A percentile compares a stretch with the other conserved stretches of the same genome.
Evolutionary conservation across 2,113 vertebrate species (phyloP).

Genomic region (Chiloscyllium plagiosum): DNA sequence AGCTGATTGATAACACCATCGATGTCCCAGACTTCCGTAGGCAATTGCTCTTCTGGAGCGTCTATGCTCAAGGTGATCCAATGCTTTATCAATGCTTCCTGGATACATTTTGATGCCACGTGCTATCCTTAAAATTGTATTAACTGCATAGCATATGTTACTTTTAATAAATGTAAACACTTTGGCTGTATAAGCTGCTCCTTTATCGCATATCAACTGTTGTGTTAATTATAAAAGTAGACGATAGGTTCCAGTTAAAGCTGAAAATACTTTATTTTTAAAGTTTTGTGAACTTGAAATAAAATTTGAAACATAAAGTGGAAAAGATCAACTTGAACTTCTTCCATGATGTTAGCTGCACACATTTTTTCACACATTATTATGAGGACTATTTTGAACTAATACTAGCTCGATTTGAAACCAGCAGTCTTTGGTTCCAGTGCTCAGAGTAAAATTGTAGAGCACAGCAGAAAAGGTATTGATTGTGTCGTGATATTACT

Average conservation of each 20-base stretch:
- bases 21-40: not conserved
- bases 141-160: not conserved
- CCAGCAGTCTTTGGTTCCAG: not conserved
- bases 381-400: not conserved
- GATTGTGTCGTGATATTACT: not conserved
- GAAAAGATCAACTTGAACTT: not conserved
- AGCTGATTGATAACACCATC: too few species aligned
- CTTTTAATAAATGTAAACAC: not conserved
- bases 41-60: not conserved
- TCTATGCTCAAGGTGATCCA: not conserved
- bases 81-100: not conserved
- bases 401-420: not conserved
- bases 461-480: constrained; percentile 13
- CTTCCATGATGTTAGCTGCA: not conserved
- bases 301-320: not conserved
- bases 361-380: not conserved
- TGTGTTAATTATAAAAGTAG: not conserved
- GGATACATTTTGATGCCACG: not conserved
- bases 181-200: not conserved
- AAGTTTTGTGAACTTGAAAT: not conserved
- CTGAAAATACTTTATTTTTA: not conserved
- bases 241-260: not conserved
- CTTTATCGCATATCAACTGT: not conserved
- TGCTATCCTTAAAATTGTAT: not conserved
- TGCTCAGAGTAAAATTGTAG: not conserved